These are phyloP conservation scores for Hypsibius dujardini DNA, from an alignment of 1,140 invertebrate genomes.

Conservation along the genomic window DNA sequence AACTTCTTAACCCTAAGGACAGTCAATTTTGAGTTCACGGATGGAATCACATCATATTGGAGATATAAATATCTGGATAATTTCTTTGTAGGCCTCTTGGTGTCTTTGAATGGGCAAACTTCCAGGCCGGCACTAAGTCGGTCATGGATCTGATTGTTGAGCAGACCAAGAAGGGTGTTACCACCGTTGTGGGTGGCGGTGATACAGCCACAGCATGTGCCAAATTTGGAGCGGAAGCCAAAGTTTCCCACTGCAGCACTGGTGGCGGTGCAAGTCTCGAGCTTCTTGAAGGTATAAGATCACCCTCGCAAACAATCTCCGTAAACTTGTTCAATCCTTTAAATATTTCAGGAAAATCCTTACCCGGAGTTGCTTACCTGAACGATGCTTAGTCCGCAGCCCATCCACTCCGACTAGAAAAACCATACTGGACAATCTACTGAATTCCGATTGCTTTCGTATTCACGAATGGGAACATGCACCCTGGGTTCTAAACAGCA, in stretches of 20 bases:
- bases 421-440: too few species aligned
- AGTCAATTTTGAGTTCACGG: too few species aligned
- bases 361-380: slow-evolving; percentile 78
- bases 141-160: slow-evolving; percentile 89
- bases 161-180: slow-evolving; percentile 55
- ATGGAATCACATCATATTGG: too few species aligned
- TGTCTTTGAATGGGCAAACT: slow-evolving; percentile 22
- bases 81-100: slow-evolving; percentile 31
- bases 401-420: background rate
- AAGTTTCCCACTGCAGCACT: slow-evolving; percentile 94
- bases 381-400: slow-evolving; percentile 38
- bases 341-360: slow-evolving; percentile 49
- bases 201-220: slow-evolving; percentile 94
- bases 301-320: background rate
- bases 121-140: slow-evolving; percentile 45
- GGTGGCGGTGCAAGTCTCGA: slow-evolving; percentile 95
- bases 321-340: background rate
- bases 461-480: too few species aligned
- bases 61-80: background rate
- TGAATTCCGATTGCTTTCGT: too few species aligned
- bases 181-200: slow-evolving; percentile 66
- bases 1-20: too few species aligned
- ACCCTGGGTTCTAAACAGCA: too few species aligned
- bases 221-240: slow-evolving; percentile 85
- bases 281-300: slow-evolving; percentile 61